Base-by-base conservation (phyloP, 2,888 invertebrate species). In the Andrena flavipes region DNA sequence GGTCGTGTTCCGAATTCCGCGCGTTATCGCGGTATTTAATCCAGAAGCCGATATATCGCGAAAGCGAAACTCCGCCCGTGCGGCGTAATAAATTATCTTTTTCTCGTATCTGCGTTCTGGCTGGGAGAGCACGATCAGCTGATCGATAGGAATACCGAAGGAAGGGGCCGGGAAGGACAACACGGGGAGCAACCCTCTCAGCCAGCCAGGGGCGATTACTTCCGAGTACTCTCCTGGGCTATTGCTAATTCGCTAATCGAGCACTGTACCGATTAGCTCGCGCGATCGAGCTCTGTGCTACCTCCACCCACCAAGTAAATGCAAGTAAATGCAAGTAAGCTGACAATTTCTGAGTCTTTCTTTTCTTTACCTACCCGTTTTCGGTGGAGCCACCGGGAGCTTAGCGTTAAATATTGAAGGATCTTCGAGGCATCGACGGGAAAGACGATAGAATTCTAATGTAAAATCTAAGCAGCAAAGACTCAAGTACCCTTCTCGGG, bases 161-260 rank as follows among this genome's bases (percentile, higher is more conserved):
- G 42, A 62, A 49, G 29, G 49, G 33, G 6, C 5, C 48, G 59
- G 10, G 54, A 26, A 26, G 23, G 63, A 29, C n/a, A 20, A 20
- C n/a, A 51, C 10, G 65, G 60, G 70, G 59, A 20, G 51, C 16
- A 42, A 42, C 42, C 42, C 56, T 72, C 64, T 71, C 62, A 20
- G 13, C 51, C 30, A 62, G 33, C 60, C 49, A 72, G 74, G 73
- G 82, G 23, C 81, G 76, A 85, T 87, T 80, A 81, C 79, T 85
- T 75, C 74, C 74, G 29, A 81, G 49, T 75, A 48, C 67, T 75
- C 79, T 68, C 70, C 59, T 59, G 80, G 74, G 64, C 48, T 63
- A 54, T 75, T 54, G 73, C 70, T 80, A 84, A 86, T 80, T 87
- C 73, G 77, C 74, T 84, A 82, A 87, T 87, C 85, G 85, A 74